Percentiles rank a stretch among this genome's conserved stretches.
phyloP scores from a whole-genome alignment of 2,797 vertebrate genomes.

The Onychomys arenicola region DNA sequence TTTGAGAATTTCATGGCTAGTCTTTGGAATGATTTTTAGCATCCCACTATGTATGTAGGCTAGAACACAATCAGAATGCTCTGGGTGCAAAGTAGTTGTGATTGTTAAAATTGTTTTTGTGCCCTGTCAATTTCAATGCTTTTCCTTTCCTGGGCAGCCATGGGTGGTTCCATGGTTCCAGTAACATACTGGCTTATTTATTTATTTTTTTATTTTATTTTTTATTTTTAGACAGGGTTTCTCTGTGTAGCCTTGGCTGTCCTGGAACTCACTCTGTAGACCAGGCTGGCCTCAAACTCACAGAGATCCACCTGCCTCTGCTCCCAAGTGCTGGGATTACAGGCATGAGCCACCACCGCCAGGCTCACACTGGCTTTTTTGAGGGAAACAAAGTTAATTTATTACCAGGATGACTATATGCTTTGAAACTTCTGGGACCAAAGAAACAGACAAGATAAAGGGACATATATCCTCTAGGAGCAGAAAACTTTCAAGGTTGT shows the following conservation, averaged over 20 bases:
- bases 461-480: background rate
- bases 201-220: no score
- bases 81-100: no score
- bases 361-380: background rate
- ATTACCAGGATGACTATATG: background rate
- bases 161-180: no score
- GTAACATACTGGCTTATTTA: no score
- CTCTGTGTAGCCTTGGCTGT: background rate
- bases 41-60: no score
- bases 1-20: no score
- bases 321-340: background rate
- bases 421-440: background rate
- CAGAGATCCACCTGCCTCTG: background rate
- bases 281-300: background rate
- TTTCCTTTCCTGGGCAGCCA: no score
- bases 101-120: no score
- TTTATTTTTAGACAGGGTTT: background rate
- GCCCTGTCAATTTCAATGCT: no score
- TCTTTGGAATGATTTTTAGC: no score
- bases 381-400: background rate
- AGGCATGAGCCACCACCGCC: background rate
- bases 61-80: no score
- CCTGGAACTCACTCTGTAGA: background rate
- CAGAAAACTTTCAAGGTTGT: background rate
- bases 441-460: constrained; percentile 11